These are phyloP conservation scores for Fundulus diaphanus DNA, from an alignment of 2,797 vertebrate genomes.

Conservation along the genomic window DNA sequence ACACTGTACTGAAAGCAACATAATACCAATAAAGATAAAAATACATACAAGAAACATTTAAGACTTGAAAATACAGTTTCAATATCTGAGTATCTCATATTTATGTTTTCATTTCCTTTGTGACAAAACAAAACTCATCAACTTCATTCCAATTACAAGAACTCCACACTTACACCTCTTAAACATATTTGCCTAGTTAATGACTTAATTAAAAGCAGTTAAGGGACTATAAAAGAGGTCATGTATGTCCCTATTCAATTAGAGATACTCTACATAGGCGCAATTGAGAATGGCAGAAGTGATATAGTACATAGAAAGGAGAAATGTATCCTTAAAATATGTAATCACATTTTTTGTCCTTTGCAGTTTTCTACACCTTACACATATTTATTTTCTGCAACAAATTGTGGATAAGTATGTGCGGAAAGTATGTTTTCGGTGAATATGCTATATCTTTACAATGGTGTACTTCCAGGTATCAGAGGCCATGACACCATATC, in stretches of 20 bases:
- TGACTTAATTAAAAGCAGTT: constrained; percentile 79
- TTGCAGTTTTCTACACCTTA: not conserved
- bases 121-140: constrained; percentile 35
- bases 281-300: constrained; percentile 40
- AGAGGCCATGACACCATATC: constrained; percentile 32
- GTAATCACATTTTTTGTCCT: constrained; percentile 39
- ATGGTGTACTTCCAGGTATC: constrained; percentile 12
- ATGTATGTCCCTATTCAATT: constrained; percentile 75
- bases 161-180: constrained; percentile 53
- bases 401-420: not conserved
- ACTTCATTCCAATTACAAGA: constrained; percentile 55
- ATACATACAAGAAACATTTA: no score
- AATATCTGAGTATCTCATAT: not conserved
- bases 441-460: not conserved
- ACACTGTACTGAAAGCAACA: no score
- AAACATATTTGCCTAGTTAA: constrained; percentile 76
- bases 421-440: not conserved
- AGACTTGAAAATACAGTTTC: not conserved
- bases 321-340: constrained; percentile 8
- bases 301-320: constrained; percentile 46
- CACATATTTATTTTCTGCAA: not conserved
- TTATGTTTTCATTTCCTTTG: constrained; percentile 26
- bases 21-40: no score
- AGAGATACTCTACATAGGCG: constrained; percentile 49
- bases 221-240: constrained; percentile 65